These are phyloP conservation scores for Poecilobothrus nobilitatus DNA, from an alignment of 2,888 invertebrate genomes.

Conservation along the genomic window DNA sequence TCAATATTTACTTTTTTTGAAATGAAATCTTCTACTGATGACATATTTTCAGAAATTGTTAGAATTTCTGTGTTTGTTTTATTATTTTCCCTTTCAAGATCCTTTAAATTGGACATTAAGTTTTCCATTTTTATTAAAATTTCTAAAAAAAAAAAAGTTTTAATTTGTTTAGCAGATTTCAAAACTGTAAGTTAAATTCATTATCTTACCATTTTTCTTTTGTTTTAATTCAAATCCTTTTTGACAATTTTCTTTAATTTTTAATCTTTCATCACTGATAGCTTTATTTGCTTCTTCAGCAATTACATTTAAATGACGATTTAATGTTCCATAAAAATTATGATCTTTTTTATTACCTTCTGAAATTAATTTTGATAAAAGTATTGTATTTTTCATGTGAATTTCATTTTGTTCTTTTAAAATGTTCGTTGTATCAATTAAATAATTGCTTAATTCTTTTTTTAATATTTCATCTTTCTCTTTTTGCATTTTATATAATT, in stretches of 20 bases:
- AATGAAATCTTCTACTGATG: slow-evolving; percentile 20
- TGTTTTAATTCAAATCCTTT: background rate
- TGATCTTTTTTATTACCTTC: background rate
- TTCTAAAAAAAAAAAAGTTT: background rate
- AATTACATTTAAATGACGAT: background rate
- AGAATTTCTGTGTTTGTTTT: background rate
- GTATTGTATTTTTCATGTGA: slow-evolving; percentile 20
- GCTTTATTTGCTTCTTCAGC: background rate
- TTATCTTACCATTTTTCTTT: background rate
- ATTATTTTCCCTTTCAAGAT: background rate
- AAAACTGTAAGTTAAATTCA: background rate
- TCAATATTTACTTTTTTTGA: slow-evolving; percentile 18
- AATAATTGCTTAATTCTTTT: slow-evolving; percentile 28
- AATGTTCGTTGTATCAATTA: slow-evolving; percentile 26
- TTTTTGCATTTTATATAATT: slow-evolving; percentile 30
- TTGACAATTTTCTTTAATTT: background rate
- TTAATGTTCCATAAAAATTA: background rate
- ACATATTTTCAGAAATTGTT: background rate
- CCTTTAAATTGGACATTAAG: background rate
- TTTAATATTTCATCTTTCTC: slow-evolving; percentile 27
- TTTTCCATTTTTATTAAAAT: background rate
- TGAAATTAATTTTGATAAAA: background rate
- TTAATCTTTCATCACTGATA: background rate
- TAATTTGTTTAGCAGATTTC: background rate
- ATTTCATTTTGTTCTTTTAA: slow-evolving; percentile 30